Conservation (phyloP, 2,797 vertebrate species). For the Tapirus indicus region DNA sequence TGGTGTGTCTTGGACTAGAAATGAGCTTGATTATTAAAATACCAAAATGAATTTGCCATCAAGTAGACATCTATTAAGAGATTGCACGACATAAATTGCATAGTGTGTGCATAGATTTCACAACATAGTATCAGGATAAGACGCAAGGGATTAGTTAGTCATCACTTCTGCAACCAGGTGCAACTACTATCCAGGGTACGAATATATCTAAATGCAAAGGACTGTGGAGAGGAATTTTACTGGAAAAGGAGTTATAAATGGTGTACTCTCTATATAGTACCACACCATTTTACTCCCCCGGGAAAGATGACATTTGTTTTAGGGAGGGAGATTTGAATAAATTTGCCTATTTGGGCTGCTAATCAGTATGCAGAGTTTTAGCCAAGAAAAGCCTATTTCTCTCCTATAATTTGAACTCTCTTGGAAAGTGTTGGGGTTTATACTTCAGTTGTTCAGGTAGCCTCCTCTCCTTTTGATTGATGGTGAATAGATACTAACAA, state of each 20-base stretch:
- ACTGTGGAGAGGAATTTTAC: slow-evolving; percentile 49
- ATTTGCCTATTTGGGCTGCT: slow-evolving; percentile 74
- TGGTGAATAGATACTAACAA: background rate
- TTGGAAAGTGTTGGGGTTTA: slow-evolving; percentile 64
- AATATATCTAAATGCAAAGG: background rate
- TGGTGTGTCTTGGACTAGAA: background rate
- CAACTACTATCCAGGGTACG: background rate
- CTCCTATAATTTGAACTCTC: slow-evolving; percentile 69
- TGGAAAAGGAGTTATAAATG: slow-evolving; percentile 64
- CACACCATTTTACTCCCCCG: slow-evolving; percentile 60
- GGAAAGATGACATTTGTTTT: slow-evolving; percentile 79
- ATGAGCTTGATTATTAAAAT: slow-evolving; percentile 15
- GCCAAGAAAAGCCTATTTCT: slow-evolving; percentile 71
- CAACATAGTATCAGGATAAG: background rate
- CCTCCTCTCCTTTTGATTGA: background rate
- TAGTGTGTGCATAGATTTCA: background rate
- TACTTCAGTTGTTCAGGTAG: slow-evolving; percentile 51
- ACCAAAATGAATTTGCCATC: slow-evolving; percentile 11
- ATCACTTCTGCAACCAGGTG: slow-evolving; percentile 25
- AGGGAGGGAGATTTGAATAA: slow-evolving; percentile 79
- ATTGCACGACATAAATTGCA: background rate
- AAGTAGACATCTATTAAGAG: background rate
- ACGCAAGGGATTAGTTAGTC: background rate
- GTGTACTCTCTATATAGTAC: slow-evolving; percentile 67
- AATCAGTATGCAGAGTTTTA: slow-evolving; percentile 73